These are phyloP conservation scores for Neoaliturus tenellus DNA, from an alignment of 2,888 invertebrate genomes.

Conservation along the genomic window DNA sequence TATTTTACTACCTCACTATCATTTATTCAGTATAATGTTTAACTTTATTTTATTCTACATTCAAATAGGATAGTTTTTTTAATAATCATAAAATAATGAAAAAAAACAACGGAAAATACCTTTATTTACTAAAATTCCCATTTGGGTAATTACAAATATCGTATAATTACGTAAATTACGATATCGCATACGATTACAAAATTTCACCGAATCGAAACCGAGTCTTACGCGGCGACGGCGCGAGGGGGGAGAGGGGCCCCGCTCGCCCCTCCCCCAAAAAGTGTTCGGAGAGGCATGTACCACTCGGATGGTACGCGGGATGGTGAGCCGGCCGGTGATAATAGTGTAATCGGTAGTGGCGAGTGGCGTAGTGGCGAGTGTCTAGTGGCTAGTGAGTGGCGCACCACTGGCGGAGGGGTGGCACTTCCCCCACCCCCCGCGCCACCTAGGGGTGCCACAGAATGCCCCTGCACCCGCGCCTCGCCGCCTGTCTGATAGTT, in stretches of 20 bases:
- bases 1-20: too few relatives aligned
- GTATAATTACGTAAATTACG: too few relatives aligned
- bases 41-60: too few relatives aligned
- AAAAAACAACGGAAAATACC: too few relatives aligned
- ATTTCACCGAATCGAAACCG: too few relatives aligned
- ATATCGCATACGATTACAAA: too few relatives aligned
- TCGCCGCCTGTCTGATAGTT: background rate
- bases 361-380: background rate
- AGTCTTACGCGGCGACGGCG: background rate
- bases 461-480: conserved; percentile 14
- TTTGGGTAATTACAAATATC: too few relatives aligned
- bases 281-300: conserved; percentile 4
- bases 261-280: background rate
- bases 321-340: background rate
- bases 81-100: too few relatives aligned
- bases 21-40: too few relatives aligned
- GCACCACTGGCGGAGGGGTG: background rate
- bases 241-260: background rate
- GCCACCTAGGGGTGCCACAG: background rate
- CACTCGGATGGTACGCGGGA: background rate
- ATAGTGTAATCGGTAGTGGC: conserved; percentile 1
- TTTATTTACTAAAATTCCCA: too few relatives aligned
- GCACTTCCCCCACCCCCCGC: background rate
- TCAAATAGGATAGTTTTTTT: too few relatives aligned
- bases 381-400: background rate